Conservation (phyloP, 2,888 invertebrate genomes). For the Xestia rhomboidea region DNA sequence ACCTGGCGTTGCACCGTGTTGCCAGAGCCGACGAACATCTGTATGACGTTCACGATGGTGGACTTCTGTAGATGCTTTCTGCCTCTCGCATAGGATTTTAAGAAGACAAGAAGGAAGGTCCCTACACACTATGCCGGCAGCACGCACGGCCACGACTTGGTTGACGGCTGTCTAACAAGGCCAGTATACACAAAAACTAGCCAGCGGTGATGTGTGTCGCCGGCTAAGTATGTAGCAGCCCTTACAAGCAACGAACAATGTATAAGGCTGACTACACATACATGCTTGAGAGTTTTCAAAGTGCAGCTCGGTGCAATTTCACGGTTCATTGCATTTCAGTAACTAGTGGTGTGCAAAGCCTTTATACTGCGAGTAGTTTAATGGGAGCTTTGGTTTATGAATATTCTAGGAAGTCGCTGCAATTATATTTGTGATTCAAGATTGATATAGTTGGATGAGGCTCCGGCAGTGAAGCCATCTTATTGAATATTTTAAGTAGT, state of each 20-base stretch:
- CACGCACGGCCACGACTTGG: not conserved
- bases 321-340: conserved; percentile 67
- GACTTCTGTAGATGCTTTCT: not conserved
- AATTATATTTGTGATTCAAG: not conserved
- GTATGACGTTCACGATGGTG: not conserved
- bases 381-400: not conserved
- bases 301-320: conserved; percentile 68
- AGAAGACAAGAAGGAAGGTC: not conserved
- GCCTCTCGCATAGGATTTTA: not conserved
- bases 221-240: not conserved
- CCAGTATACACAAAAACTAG: not conserved
- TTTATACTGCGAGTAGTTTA: conserved; percentile 39
- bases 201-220: not conserved
- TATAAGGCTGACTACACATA: conserved; percentile 28
- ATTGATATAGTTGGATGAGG: not conserved
- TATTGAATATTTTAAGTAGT: not conserved
- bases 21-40: not conserved
- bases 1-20: not conserved
- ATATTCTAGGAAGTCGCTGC: not conserved
- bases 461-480: too few species aligned
- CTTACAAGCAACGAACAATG: not conserved
- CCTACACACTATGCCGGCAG: not conserved
- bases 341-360: conserved; percentile 55
- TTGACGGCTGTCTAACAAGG: not conserved
- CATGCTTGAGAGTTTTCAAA: conserved; percentile 57